Evolutionary conservation across 2,888 invertebrate genomes (phyloP).

Genomic region (Pseudococcus jackbeardsleyi): DNA sequence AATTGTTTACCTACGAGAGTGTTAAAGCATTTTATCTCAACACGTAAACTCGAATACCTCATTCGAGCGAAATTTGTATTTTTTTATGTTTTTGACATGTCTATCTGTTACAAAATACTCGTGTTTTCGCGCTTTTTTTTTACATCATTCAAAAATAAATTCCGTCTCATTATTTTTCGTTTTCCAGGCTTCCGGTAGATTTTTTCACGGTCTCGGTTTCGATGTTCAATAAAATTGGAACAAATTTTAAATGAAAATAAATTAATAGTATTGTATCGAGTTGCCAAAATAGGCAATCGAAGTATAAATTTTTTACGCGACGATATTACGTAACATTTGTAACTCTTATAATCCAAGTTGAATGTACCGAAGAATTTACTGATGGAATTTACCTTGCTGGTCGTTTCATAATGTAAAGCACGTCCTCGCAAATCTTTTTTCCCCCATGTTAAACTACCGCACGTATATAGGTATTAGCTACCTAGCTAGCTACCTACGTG

Average conservation of each 20-base stretch:
- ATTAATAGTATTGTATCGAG: background rate
- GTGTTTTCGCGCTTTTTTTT: background rate
- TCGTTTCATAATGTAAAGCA: background rate
- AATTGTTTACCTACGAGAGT: background rate
- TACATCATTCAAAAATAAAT: constrained; percentile 32
- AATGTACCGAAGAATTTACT: background rate
- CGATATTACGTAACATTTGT: background rate
- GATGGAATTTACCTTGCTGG: background rate
- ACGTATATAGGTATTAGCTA: background rate
- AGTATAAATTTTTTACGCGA: background rate
- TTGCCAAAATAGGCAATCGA: no score
- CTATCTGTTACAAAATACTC: background rate
- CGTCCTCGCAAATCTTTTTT: constrained; percentile 30
- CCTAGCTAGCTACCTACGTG: background rate
- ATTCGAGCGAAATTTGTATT: background rate
- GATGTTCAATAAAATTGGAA: background rate
- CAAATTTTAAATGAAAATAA: constrained; percentile 22
- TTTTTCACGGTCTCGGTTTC: no score
- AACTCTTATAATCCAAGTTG: constrained; percentile 5
- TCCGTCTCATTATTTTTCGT: constrained; percentile 4
- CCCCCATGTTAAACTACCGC: background rate
- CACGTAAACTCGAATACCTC: background rate
- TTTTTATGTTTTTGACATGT: constrained; percentile 18
- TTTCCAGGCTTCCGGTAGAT: background rate
- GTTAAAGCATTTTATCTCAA: background rate